These are phyloP conservation scores for Bursaphelenchus okinawaensis DNA, from an alignment of 2,888 invertebrate genomes.

Conservation along the genomic window DNA sequence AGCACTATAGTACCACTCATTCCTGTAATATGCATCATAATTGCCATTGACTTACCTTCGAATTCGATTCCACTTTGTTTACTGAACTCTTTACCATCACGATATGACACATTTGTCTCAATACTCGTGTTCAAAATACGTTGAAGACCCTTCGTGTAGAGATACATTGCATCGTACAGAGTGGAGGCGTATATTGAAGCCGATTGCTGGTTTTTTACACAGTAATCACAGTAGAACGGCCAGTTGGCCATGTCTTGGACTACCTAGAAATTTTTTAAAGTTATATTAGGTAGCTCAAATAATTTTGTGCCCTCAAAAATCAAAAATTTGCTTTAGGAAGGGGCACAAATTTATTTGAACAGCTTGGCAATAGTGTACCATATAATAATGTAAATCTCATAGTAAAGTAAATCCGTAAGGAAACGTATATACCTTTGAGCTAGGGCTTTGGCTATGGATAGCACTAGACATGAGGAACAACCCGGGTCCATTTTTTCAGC, in stretches of 20 bases:
- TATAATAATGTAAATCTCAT: too few relatives aligned
- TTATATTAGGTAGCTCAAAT: too few relatives aligned
- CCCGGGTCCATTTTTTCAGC: too few relatives aligned
- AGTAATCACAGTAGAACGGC: conserved; percentile 26
- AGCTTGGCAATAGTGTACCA: too few relatives aligned
- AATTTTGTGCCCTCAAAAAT: too few relatives aligned
- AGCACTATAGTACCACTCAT: conserved; percentile 14
- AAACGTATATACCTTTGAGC: too few relatives aligned
- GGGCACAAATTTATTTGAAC: too few relatives aligned
- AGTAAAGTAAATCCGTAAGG: too few relatives aligned
- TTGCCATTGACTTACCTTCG: conserved; percentile 18
- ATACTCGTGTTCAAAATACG: conserved; percentile 12
- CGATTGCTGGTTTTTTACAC: conserved; percentile 9
- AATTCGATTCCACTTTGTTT: conserved; percentile 13
- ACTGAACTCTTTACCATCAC: conserved; percentile 14
- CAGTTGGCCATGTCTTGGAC: conserved; percentile 18
- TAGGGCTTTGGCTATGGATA: too few relatives aligned
- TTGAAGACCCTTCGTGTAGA: conserved; percentile 37
- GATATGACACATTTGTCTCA: not conserved
- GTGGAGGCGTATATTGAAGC: conserved; percentile 16
- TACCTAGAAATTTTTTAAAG: too few relatives aligned
- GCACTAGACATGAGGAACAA: too few relatives aligned
- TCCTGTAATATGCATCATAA: conserved; percentile 1
- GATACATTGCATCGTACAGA: conserved; percentile 42
- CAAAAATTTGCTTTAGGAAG: too few relatives aligned